Evolutionary conservation across 2,113 vertebrate species (phyloP).

Genomic region (Ceratotherium simum): DNA sequence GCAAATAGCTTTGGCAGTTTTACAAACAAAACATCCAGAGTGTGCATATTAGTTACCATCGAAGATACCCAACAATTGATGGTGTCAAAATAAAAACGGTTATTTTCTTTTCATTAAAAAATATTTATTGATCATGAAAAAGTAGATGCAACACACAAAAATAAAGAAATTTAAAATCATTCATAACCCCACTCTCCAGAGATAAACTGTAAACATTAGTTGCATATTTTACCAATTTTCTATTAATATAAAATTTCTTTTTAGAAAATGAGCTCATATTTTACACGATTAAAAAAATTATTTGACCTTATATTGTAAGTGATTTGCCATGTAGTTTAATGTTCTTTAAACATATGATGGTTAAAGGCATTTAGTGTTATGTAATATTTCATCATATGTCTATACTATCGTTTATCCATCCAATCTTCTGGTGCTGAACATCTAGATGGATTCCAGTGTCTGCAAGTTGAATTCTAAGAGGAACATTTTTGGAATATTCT

Average conservation of each 20-base stretch:
- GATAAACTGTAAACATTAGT: not conserved
- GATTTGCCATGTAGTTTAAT: not conserved
- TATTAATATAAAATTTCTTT: not conserved
- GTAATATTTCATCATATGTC: not conserved
- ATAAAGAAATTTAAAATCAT: not conserved
- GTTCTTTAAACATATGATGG: not conserved
- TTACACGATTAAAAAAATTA: not conserved
- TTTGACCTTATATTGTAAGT: not conserved
- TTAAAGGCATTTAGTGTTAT: not conserved
- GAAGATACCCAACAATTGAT: not conserved
- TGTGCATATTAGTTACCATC: not conserved
- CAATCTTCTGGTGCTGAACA: not conserved
- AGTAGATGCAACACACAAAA: not conserved
- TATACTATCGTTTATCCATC: not conserved
- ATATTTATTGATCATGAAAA: constrained; percentile 3
- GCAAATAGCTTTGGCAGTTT: constrained; percentile 8
- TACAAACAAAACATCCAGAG: not conserved
- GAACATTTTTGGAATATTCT: not conserved
- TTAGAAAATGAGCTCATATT: not conserved
- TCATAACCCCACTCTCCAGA: not conserved
- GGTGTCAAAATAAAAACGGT: constrained; percentile 12
- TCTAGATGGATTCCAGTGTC: not conserved
- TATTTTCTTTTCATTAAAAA: constrained; percentile 40
- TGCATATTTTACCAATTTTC: not conserved
- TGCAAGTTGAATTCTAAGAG: not conserved